Evolutionary conservation across 2,113 vertebrate species (phyloP).

Genomic region (Apteryx owenii): DNA sequence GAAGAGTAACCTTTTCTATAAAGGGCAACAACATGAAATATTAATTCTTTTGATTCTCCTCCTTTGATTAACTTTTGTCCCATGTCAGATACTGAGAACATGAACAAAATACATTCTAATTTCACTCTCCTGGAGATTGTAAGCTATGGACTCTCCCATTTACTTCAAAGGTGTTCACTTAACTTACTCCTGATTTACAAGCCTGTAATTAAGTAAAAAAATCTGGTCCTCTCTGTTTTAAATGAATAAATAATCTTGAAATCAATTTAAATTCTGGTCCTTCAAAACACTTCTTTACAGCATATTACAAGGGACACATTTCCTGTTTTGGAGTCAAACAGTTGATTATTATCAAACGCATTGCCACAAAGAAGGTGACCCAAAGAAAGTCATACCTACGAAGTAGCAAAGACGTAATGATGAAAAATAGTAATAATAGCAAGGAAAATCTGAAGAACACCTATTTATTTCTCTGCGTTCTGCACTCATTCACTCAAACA

Average conservation of each 20-base stretch:
- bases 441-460: neutral
- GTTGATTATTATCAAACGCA: neutral
- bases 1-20: constrained; percentile 6
- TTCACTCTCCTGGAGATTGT: neutral
- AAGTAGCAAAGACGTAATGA: neutral
- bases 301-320: neutral
- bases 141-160: neutral
- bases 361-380: neutral
- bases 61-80: neutral
- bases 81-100: neutral
- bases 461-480: neutral
- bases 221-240: neutral
- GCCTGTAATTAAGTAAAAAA: neutral
- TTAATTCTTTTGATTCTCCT: constrained; percentile 2
- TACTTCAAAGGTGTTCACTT: neutral
- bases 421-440: neutral
- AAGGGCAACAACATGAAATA: neutral
- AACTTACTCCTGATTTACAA: neutral
- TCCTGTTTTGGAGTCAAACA: neutral
- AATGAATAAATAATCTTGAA: neutral
- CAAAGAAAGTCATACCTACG: neutral
- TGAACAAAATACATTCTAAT: neutral
- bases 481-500: neutral
- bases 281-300: neutral
- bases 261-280: neutral